Conservation (phyloP, 2,888 invertebrate genomes). For the Anorthoa munda region DNA sequence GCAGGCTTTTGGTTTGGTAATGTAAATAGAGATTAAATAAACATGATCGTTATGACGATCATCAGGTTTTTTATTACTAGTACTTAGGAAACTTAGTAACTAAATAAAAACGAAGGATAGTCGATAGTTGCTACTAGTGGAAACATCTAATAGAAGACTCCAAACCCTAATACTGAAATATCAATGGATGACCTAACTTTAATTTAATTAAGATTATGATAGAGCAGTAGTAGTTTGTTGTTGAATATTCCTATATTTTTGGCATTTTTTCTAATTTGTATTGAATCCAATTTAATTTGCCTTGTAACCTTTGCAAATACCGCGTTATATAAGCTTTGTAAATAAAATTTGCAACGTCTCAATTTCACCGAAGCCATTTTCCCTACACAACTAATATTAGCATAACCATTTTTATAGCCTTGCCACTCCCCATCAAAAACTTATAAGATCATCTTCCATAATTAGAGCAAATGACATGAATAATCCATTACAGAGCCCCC, state of each 20-base stretch:
- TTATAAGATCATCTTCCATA: conserved; percentile 50
- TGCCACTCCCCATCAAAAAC: conserved; percentile 21
- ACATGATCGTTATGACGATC: not conserved
- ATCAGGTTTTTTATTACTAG: not conserved
- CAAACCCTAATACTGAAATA: no score
- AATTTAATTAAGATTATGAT: not conserved
- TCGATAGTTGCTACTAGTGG: not conserved
- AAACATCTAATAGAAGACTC: not conserved
- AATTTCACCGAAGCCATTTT: not conserved
- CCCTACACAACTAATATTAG: not conserved
- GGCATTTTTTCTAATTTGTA: not conserved
- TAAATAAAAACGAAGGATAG: no score
- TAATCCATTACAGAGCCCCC: conserved; percentile 68
- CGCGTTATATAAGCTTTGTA: not conserved
- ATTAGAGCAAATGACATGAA: conserved; percentile 66
- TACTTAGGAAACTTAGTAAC: no score
- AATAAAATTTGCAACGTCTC: not conserved
- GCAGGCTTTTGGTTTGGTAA: conserved; percentile 46
- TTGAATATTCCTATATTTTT: not conserved
- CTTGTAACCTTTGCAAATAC: not conserved
- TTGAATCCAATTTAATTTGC: no score
- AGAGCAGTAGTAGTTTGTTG: not conserved
- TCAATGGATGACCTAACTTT: no score
- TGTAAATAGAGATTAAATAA: conserved; percentile 17
- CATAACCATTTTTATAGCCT: conserved; percentile 13